phyloP scores from a whole-genome alignment of 2,113 vertebrate genomes.

The Microtus richardsoni region DNA sequence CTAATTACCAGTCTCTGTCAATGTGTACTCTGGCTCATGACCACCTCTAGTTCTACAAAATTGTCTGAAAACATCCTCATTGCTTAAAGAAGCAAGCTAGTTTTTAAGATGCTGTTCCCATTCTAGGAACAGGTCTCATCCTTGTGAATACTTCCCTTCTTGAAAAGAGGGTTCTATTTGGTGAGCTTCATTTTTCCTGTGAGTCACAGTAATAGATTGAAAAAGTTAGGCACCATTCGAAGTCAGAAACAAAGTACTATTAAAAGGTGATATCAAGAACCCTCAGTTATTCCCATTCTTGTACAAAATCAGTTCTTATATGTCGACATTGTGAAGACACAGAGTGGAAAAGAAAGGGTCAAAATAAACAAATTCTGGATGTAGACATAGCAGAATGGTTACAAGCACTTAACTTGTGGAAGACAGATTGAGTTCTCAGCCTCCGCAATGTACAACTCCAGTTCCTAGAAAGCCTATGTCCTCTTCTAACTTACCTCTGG shows the following conservation, averaged over 20 bases:
- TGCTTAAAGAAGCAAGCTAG: neutral
- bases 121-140: too few relatives aligned
- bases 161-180: neutral
- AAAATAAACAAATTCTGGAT: neutral
- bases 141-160: too few relatives aligned
- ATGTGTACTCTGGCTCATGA: too few relatives aligned
- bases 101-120: too few relatives aligned
- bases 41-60: neutral
- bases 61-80: neutral
- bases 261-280: neutral
- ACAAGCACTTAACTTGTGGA: neutral
- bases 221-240: neutral
- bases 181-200: neutral
- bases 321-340: neutral
- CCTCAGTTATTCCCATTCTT: too few relatives aligned
- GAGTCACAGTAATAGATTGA: neutral
- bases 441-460: neutral
- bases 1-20: neutral
- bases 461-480: neutral
- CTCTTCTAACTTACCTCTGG: neutral
- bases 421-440: neutral
- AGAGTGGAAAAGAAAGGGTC: neutral
- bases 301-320: neutral
- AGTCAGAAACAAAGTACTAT: neutral
- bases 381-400: fast-evolving